phyloP scores from a whole-genome alignment of 1,140 invertebrate genomes.

The Sycobia sp. region DNA sequence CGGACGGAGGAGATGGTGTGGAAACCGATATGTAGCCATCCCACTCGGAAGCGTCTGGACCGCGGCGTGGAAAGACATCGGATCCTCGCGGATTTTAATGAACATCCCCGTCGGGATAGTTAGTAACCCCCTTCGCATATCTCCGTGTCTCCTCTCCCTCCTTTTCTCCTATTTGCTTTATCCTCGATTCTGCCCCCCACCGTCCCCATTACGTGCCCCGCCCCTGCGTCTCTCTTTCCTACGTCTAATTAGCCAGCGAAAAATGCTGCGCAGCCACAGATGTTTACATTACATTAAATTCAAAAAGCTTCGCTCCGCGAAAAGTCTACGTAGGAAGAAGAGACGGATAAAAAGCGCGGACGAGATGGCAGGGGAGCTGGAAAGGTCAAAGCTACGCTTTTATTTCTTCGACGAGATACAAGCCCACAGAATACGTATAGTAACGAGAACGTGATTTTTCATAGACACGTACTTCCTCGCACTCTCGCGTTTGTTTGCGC shows the following conservation, averaged over 20 bases:
- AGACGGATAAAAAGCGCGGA: too few species aligned
- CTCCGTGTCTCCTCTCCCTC: not conserved
- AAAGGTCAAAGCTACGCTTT: too few species aligned
- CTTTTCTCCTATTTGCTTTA: slow-evolving; percentile 16
- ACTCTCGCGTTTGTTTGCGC: too few species aligned
- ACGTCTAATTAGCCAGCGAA: slow-evolving; percentile 47
- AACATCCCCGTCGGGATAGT: slow-evolving; percentile 19
- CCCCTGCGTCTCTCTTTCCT: not conserved
- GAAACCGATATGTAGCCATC: slow-evolving; percentile 12
- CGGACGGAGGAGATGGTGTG: not conserved
- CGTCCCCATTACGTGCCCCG: not conserved
- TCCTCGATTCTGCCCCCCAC: not conserved
- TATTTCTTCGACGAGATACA: too few species aligned
- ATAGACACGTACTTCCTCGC: too few species aligned
- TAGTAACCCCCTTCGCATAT: slow-evolving; percentile 24
- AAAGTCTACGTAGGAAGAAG: too few species aligned
- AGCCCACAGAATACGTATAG: too few species aligned
- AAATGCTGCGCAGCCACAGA: slow-evolving; percentile 41
- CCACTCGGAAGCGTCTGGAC: not conserved
- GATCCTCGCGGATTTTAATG: slow-evolving; percentile 36
- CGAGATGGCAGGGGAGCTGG: too few species aligned
- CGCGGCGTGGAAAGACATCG: slow-evolving; percentile 27
- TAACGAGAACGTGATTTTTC: too few species aligned
- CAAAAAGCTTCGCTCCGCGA: slow-evolving; percentile 38
- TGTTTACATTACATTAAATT: slow-evolving; percentile 56